Evolutionary conservation across 2,113 vertebrate genomes (phyloP), one percentile per base, ranked within the genome.

Genomic region (Phalacrocorax carbo): DNA sequence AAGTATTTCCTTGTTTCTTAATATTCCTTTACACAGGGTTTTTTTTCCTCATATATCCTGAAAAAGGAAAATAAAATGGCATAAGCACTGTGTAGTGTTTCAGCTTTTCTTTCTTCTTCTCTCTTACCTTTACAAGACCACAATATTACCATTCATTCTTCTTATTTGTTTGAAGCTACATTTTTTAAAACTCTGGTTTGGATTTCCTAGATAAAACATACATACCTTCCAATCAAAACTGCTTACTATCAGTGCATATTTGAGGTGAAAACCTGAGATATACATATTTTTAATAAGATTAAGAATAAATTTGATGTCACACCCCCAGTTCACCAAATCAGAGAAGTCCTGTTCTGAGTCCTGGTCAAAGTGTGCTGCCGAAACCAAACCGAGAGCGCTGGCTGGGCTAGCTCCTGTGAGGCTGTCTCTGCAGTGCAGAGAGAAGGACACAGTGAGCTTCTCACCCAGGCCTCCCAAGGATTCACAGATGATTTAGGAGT

Each of bases 321-420:
- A 36, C 1, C 7, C 22, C 5, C 27, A 38, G 26, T 68, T 78
- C 42, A 70, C 68, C 70, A 86, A 83, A 40, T 7, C 10, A 65
- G n/a, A 86, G 68, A 62, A 82, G 13, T 7, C 14, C 12, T 86
- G 13, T 36, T 66, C 51, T 88, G 40, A 27, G 30, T 69, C n/a
- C n/a, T n/a, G 5, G 6, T 40, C 0, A 0, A 75, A 51, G 25
- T 4, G 4, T 18, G 42, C 52, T 71, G 48, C n/a, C 0, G 0
- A 94, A 85, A 61, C 38, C 2, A 0, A 0, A 0, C 64, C 14
- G 9, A 8, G 30, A n/a, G 26, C 0, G 0, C 42, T 58, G 62
- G 9, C 36, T 27, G 27, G 34, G 21, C 29, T 13, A 8, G 18
- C 7, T 85, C 38, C 32, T 44, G 6, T 7, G n/a, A 71, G 48